Evolutionary conservation across 2,797 vertebrate genomes (phyloP).

Genomic region (Alca torda): DNA sequence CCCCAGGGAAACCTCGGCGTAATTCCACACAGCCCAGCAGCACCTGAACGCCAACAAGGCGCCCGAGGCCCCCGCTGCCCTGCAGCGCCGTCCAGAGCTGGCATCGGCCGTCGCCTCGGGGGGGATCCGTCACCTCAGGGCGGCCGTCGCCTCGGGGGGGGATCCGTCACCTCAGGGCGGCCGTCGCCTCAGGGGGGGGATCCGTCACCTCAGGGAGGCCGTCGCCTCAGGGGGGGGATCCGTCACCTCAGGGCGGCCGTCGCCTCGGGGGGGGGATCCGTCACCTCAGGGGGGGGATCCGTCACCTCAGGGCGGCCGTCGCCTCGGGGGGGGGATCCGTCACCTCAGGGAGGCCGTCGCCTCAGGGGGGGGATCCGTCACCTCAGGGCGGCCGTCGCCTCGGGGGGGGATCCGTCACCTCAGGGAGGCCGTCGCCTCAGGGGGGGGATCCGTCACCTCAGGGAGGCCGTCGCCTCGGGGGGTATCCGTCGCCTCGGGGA

Average conservation of each 20-base stretch:
- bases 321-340: background rate
- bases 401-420: no score
- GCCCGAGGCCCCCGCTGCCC: background rate
- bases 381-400: no score
- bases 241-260: no score
- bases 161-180: no score
- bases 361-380: background rate
- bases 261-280: background rate
- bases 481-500: background rate
- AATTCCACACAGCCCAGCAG: background rate
- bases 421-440: no score
- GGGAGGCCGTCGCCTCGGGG: no score
- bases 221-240: background rate
- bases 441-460: no score
- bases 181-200: no score
- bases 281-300: no score
- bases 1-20: rapidly evolving
- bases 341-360: background rate
- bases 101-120: background rate
- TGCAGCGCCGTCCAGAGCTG: background rate
- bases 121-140: no score
- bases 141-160: no score
- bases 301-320: background rate
- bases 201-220: no score
- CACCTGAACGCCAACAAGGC: rapidly evolving